Evolutionary conservation across 2,113 vertebrate species (phyloP).

Genomic region (Bubo scandiacus): DNA sequence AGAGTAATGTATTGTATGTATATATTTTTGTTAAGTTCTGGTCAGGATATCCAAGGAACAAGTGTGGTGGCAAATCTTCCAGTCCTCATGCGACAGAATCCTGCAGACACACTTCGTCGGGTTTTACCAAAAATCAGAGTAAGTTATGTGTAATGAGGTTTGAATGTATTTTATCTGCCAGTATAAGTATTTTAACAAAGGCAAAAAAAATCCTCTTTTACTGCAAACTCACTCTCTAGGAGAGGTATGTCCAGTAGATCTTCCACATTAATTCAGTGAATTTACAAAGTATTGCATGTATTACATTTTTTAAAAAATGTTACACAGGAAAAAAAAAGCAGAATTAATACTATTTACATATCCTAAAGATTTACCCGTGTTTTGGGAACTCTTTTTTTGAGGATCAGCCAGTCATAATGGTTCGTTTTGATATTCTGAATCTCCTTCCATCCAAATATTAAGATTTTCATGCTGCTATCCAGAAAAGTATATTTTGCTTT

Average conservation of each 20-base stretch:
- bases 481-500: neutral
- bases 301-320: neutral
- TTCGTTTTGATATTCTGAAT: neutral
- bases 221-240: neutral
- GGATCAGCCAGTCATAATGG: neutral
- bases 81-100: conserved; percentile 89
- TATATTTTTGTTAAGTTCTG: conserved; percentile 80
- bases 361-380: neutral
- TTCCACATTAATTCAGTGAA: neutral
- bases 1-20: conserved; percentile 36
- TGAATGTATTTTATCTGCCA: neutral
- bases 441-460: neutral
- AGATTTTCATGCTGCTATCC: neutral
- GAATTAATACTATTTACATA: neutral
- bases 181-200: neutral
- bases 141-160: conserved; percentile 63
- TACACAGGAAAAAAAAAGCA: neutral
- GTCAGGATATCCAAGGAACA: conserved; percentile 90
- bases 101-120: conserved; percentile 90
- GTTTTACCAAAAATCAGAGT: conserved; percentile 95
- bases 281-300: neutral
- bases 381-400: neutral
- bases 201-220: neutral
- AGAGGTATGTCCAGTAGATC: neutral
- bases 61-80: conserved; percentile 94